phyloP scores from a whole-genome alignment of 2,797 vertebrate species.

The Periparus ater region DNA sequence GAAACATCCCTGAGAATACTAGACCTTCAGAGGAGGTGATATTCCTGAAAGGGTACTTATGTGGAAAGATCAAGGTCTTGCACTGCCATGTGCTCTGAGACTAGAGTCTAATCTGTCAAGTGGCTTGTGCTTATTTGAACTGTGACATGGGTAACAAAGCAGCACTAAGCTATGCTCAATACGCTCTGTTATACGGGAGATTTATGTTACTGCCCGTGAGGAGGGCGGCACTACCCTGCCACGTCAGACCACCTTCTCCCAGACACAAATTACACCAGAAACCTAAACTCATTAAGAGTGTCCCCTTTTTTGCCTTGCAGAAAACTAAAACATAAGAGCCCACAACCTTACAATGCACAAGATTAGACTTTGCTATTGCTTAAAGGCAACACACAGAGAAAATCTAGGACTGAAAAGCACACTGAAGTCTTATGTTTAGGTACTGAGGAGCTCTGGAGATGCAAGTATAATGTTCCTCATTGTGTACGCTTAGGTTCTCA shows the following conservation, averaged over 20 bases:
- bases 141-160: conserved; percentile 59
- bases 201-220: background rate
- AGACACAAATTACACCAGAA: background rate
- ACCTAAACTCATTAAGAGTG: background rate
- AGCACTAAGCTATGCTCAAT: conserved; percentile 27
- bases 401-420: background rate
- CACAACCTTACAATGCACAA: background rate
- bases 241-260: background rate
- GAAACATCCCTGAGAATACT: conserved; percentile 1
- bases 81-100: background rate
- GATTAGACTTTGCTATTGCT: background rate
- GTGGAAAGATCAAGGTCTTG: conserved; percentile 37
- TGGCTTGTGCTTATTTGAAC: conserved; percentile 49
- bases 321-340: background rate
- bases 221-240: background rate
- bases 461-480: conserved; percentile 27
- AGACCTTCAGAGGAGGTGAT: conserved; percentile 15
- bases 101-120: conserved; percentile 47
- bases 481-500: conserved; percentile 35
- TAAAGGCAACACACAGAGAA: background rate
- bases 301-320: background rate
- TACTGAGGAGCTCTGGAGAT: conserved; percentile 35
- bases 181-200: background rate
- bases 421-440: background rate
- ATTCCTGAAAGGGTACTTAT: conserved; percentile 1